These are phyloP conservation scores for Octomys mimax DNA, from an alignment of 2,797 vertebrate genomes.

Conservation along the genomic window DNA sequence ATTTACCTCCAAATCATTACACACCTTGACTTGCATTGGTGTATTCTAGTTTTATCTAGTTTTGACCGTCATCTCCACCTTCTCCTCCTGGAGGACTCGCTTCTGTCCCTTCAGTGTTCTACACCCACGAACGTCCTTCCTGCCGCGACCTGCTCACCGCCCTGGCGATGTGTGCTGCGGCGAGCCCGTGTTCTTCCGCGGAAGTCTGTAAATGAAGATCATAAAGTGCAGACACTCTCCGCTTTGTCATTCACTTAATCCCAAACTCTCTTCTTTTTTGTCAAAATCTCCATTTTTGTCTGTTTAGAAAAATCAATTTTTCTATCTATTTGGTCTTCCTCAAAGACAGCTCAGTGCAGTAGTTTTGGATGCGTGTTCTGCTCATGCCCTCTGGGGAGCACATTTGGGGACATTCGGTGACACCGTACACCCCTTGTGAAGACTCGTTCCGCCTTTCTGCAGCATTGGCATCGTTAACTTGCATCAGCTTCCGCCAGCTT, in stretches of 20 bases:
- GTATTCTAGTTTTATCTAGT: neutral
- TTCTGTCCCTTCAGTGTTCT: neutral
- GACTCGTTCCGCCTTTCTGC: neutral
- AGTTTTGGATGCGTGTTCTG: too few species aligned
- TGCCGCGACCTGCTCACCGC: neutral
- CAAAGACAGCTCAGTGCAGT: neutral
- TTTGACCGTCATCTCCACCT: too few species aligned
- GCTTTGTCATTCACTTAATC: neutral
- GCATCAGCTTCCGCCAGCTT: neutral
- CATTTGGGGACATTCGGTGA: neutral
- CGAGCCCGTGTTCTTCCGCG: too few species aligned
- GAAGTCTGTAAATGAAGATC: neutral
- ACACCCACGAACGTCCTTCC: neutral
- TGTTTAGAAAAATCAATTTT: neutral
- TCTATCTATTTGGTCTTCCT: neutral
- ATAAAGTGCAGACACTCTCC: neutral
- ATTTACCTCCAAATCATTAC: neutral
- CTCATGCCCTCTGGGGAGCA: neutral
- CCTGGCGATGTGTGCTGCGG: neutral
- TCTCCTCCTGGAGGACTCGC: neutral
- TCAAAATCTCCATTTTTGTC: neutral
- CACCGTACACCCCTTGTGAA: neutral
- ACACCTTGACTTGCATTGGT: neutral
- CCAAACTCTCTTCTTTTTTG: neutral
- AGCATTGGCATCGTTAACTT: too few species aligned